Evolutionary conservation across 2,888 invertebrate genomes (phyloP).

Genomic region (Incurvaria masculella): DNA sequence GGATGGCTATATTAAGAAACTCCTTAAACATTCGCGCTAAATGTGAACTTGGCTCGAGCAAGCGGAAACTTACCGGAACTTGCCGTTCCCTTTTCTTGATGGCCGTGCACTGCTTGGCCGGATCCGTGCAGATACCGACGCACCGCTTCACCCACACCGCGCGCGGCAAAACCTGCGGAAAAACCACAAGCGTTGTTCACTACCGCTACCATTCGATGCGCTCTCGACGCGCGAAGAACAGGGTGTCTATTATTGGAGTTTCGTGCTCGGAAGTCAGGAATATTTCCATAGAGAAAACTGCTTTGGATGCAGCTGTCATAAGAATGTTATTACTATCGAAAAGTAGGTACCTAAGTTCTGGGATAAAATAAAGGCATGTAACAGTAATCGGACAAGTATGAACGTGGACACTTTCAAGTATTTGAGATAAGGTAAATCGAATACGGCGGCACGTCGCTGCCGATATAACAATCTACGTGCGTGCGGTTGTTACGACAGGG

Average conservation of each 20-base stretch:
- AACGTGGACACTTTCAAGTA: no score
- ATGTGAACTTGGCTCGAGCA: neutral
- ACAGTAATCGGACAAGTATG: no score
- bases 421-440: no score
- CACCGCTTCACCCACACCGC: conserved; percentile 47
- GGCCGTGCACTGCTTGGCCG: conserved; percentile 32
- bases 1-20: no score
- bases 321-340: neutral
- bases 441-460: no score
- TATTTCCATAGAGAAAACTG: neutral
- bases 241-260: neutral
- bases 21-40: no score
- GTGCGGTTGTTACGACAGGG: no score
- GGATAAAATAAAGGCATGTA: no score
- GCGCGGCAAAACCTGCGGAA: conserved; percentile 43
- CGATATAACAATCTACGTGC: no score
- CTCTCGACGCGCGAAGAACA: conserved; percentile 16
- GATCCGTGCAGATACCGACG: conserved; percentile 37
- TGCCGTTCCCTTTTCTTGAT: conserved; percentile 27
- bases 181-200: conserved; percentile 17
- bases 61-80: conserved; percentile 33
- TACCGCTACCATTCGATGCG: conserved; percentile 29
- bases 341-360: neutral
- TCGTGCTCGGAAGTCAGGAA: neutral
- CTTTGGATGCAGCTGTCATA: conserved; percentile 3